Conservation (phyloP, 2,888 invertebrate species). For the Prosopocoilus inquinatus region DNA sequence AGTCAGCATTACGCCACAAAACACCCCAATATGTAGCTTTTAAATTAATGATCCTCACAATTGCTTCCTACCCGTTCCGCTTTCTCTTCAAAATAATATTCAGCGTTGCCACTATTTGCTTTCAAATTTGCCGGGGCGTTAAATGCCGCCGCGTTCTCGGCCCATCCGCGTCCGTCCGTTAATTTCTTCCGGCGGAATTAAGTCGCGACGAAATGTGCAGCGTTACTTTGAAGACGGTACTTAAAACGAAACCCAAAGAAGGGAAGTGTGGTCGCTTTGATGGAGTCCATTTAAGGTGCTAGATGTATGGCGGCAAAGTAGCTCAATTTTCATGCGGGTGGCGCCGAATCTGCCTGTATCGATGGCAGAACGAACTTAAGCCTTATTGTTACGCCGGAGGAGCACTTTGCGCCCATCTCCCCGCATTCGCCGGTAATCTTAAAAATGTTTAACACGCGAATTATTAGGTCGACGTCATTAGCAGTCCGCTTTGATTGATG, state of each 20-base stretch:
- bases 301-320: too few relatives aligned
- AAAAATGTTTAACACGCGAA: too few relatives aligned
- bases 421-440: too few relatives aligned
- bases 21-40: constrained; percentile 53
- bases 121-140: constrained; percentile 47
- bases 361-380: too few relatives aligned
- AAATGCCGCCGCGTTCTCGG: constrained; percentile 46
- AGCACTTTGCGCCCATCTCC: too few relatives aligned
- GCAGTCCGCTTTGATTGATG: constrained; percentile 38
- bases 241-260: constrained; percentile 10
- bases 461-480: constrained; percentile 26
- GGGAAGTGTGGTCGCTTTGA: constrained; percentile 37
- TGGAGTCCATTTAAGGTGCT: constrained; percentile 31
- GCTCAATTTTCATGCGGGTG: too few relatives aligned
- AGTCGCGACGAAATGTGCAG: constrained; percentile 3
- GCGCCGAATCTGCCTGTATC: too few relatives aligned
- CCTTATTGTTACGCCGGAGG: too few relatives aligned
- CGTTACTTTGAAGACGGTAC: constrained; percentile 9
- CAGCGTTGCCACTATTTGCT: constrained; percentile 47
- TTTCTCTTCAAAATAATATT: constrained; percentile 45
- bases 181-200: constrained; percentile 12
- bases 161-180: constrained; percentile 42
- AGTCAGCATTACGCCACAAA: constrained; percentile 52
- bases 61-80: constrained; percentile 48
- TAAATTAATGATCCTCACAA: constrained; percentile 52